Conservation (phyloP, 1,140 invertebrate genomes). For the Lithobius niger region DNA sequence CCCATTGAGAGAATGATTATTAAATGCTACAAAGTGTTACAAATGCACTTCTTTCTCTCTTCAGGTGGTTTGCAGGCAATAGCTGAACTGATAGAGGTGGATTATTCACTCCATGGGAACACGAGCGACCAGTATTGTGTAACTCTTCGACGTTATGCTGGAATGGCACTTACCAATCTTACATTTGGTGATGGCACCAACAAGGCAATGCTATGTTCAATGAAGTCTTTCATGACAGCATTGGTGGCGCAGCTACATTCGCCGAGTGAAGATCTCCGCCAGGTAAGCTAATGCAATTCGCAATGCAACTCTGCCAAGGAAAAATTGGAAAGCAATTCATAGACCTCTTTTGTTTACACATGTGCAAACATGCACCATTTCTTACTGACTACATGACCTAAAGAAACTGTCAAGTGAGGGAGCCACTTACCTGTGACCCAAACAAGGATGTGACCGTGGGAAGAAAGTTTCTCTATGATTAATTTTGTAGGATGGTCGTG, state of each 20-base stretch:
- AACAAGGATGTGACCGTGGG: too few species aligned
- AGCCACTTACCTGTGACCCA: too few species aligned
- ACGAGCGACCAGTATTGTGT: constrained; percentile 68
- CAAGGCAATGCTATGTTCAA: constrained; percentile 84
- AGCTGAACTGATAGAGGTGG: constrained; percentile 69
- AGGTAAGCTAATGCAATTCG: too few species aligned
- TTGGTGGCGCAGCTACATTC: constrained; percentile 76
- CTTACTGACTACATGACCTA: too few species aligned
- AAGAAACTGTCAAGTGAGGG: too few species aligned
- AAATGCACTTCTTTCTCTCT: constrained; percentile 7
- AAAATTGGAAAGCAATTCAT: too few species aligned
- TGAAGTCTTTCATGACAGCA: constrained; percentile 74
- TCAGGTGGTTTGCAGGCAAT: constrained; percentile 70
- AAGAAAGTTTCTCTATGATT: too few species aligned
- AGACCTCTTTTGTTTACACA: too few species aligned
- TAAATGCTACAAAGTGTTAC: too few species aligned
- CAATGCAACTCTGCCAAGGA: too few species aligned
- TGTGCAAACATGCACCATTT: too few species aligned
- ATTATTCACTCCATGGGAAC: constrained; percentile 68
- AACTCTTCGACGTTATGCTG: constrained; percentile 75
- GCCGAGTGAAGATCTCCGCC: constrained; percentile 78
- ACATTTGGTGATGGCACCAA: constrained; percentile 93
- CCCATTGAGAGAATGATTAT: neutral
- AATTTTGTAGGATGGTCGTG: too few species aligned
- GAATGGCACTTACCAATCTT: constrained; percentile 93